Percentiles rank a stretch among this genome's conserved stretches.
These are phyloP conservation scores for Drosophila formosana DNA, from an alignment of 2,888 invertebrate species.

Conservation along the genomic window DNA sequence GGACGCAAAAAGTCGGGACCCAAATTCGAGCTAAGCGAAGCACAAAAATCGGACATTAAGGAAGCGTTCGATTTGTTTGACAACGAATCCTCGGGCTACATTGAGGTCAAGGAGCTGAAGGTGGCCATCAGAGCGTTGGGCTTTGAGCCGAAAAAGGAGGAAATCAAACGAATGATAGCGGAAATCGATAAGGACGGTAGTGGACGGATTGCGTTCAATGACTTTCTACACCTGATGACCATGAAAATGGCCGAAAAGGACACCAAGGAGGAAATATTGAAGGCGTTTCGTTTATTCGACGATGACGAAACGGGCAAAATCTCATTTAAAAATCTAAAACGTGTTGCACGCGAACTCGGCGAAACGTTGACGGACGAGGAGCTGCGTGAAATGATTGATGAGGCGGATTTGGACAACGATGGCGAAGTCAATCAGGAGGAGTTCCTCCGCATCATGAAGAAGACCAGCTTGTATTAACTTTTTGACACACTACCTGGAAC, in stretches of 20 bases:
- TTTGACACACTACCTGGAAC: background rate
- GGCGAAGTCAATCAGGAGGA: conserved; percentile 98
- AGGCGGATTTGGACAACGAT: conserved; percentile 98
- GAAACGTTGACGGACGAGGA: conserved; percentile 99
- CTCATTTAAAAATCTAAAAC: conserved; percentile 95
- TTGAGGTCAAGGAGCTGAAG: conserved; percentile 96
- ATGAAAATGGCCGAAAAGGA: conserved; percentile 98
- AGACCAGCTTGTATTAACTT: conserved; percentile 94
- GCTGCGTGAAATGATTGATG: conserved; percentile 98
- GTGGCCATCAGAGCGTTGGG: conserved; percentile 98
- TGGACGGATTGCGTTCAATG: conserved; percentile 94
- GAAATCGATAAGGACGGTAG: conserved; percentile 95
- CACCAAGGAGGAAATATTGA: conserved; percentile 97
- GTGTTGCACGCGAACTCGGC: conserved; percentile 97
- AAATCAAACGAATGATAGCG: conserved; percentile 96
- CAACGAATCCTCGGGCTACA: conserved; percentile 93
- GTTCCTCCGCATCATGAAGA: conserved; percentile 98
- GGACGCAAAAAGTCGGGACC: conserved; percentile 89
- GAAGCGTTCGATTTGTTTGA: conserved; percentile 98
- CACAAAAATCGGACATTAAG: conserved; percentile 96
- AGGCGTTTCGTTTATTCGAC: conserved; percentile 99
- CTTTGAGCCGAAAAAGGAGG: conserved; percentile 98
- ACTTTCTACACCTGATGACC: conserved; percentile 95
- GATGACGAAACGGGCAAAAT: conserved; percentile 98
- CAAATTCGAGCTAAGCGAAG: conserved; percentile 94